Conservation (phyloP, 2,797 vertebrate genomes). For the Nothura maculosa region DNA sequence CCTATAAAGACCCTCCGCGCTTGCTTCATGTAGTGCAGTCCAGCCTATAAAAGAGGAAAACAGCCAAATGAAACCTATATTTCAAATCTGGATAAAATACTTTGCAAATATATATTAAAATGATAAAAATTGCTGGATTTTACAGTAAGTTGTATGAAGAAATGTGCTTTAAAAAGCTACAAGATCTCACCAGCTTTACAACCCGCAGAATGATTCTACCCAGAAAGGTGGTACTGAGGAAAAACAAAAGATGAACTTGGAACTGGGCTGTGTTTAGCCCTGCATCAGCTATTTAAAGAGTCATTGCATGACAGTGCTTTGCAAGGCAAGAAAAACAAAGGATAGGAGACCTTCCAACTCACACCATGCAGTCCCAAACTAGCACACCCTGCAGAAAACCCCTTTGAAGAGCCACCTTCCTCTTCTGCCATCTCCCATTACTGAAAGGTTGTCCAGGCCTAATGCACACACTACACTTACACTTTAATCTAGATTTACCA, state of each 20-base stretch:
- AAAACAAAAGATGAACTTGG: not conserved
- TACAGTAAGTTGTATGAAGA: not conserved
- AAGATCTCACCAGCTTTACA: not conserved
- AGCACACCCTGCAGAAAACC: not conserved
- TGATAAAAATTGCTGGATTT: not conserved
- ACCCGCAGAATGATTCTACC: not conserved
- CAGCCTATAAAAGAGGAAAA: slow-evolving; percentile 78
- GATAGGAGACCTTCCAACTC: not conserved
- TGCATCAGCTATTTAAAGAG: not conserved
- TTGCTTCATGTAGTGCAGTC: slow-evolving; percentile 85
- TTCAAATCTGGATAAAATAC: not conserved
- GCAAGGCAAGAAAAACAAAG: not conserved
- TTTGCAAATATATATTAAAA: not conserved
- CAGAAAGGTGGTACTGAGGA: not conserved
- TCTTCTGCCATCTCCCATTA: not conserved
- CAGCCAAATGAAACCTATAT: not conserved
- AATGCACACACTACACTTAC: not conserved
- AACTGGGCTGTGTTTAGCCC: not conserved
- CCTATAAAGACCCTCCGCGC: slow-evolving; percentile 66
- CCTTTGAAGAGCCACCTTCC: not conserved
- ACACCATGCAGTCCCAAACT: not conserved
- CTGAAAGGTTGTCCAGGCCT: not conserved
- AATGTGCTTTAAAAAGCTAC: not conserved
- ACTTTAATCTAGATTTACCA: no score
- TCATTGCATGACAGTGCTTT: not conserved